Base-by-base conservation (phyloP, 2,113 vertebrate species). In the Chinchilla lanigera region DNA sequence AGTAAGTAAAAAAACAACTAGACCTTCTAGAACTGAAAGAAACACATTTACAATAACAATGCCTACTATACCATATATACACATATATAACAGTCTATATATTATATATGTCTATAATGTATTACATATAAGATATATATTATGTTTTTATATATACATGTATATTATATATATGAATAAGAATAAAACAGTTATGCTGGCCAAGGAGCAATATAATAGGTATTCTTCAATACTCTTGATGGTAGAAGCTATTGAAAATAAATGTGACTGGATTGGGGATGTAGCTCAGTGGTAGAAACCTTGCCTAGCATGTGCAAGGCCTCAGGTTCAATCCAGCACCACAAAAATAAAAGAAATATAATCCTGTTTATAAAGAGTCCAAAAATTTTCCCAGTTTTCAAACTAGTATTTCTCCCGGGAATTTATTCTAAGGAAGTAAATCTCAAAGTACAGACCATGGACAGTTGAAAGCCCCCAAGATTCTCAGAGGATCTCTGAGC, bases 371-470 rank as follows among this genome's bases (percentile, higher is more conserved):
- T 82, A 22, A 86, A 86, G 56, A 91, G 44, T 47, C 69, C 83
- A 61, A 56, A 83, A 83, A 10, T 84, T 80, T 88, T 65, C 24
- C 56, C 14, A 44, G 10, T 35, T n/a, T 91, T 93, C 69, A 94
- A 93, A 67, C 65, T 86, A 73, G 24, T 35, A n/a, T 77, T 50
- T 95, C 50, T 93, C 52, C 65, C 50, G 44, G 30, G 61, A 73
- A 75, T 96, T 65, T 89, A 89, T 81, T 78, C 81, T 78, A 92
- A 11, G 95, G 58, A 89, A 65, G 5, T 86, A 50, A 78, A 90
- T 96, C 89, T 95, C 33, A 78, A 65, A n/a, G n/a, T 56, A 75
- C 24, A 91, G 87, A 60, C 35, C 28, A 73, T 54, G 52, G 56
- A 28, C 28, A 30, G 28, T 6, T 20, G 5, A 56, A 22, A 14